phyloP scores from a whole-genome alignment of 2,888 invertebrate genomes.

The Andrena camellia region DNA sequence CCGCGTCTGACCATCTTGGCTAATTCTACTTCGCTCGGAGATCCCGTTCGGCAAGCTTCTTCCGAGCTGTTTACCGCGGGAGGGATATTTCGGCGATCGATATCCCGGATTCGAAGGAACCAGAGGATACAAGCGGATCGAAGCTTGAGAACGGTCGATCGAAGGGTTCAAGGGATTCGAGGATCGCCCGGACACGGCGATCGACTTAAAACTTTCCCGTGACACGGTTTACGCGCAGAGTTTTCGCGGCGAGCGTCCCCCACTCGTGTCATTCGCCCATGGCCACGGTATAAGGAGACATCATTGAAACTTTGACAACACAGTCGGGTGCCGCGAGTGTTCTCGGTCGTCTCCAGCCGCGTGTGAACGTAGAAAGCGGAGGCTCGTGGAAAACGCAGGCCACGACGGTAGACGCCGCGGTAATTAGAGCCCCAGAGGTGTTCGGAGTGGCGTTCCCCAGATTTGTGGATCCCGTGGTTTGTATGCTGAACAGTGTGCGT shows the following conservation, averaged over 20 bases:
- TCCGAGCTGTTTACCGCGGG: not conserved
- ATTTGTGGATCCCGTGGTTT: not conserved
- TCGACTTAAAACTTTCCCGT: constrained; percentile 38
- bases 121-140: not conserved
- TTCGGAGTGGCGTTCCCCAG: constrained; percentile 5
- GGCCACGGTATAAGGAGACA: constrained; percentile 5
- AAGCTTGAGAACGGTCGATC: not conserved
- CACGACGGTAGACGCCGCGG: not conserved
- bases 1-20: not conserved
- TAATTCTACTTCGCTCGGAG: not conserved
- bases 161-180: not conserved
- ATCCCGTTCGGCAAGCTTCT: not conserved
- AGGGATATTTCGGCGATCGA: not conserved
- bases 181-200: constrained; percentile 18
- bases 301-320: constrained; percentile 15
- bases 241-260: constrained; percentile 55
- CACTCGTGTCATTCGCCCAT: constrained; percentile 23
- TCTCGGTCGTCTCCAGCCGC: not conserved
- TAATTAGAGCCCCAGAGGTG: not conserved
- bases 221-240: constrained; percentile 49
- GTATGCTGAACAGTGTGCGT: constrained; percentile 7
- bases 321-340: constrained; percentile 5
- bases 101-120: not conserved
- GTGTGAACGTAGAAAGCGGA: not conserved
- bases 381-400: constrained; percentile 11